Base-by-base conservation (phyloP, 2,888 invertebrate genomes). In the Limnephilus auricula region DNA sequence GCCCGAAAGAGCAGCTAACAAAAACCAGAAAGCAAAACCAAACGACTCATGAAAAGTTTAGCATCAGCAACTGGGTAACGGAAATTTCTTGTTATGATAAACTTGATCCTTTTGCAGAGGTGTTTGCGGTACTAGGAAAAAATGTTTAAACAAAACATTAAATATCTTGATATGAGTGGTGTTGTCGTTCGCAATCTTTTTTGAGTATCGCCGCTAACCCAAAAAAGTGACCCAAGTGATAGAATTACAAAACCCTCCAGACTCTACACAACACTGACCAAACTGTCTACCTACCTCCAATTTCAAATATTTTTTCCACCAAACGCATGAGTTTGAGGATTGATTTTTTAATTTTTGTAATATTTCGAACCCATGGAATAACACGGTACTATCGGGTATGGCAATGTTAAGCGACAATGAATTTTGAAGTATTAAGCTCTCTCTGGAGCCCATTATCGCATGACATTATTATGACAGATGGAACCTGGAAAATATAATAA, bases 181-280 rank as follows among this genome's bases (percentile, higher is more conserved):
- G 32, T 80, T 88, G 88, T 78, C 45, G 82, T 89, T 83, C 32
- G 83, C 83, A 90, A 90, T 90, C 83, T 90, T 90, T 89, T 89
- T 89, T 89, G 82, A 31, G 45, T 80, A 79, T 89, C 89, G 12
- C 89, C 80, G 82, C 80, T 89, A 50, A 89, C 90, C 84, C 83
- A 65, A 90, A 83, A 90, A 90, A 90, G 32, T 90, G 90, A 90
- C 90, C 90, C 34, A 90, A 83, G 83, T 2, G 30, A 32, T 78
- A 9, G 34, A 78, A 37, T 79, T 88, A 78, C 78, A 65, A 9
- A n/a, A 86, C 40, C 45, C 13, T 85, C 30, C 3, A 18, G 13
- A 30, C 12, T 79, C n/a, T 79, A 45, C 45, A 9, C 65, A 65
- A n/a, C 25, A 25, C 6, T 65, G 65, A 65, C 65, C 65, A 18